phyloP scores from a whole-genome alignment of 2,888 invertebrate species.

The Ceramica pisi region DNA sequence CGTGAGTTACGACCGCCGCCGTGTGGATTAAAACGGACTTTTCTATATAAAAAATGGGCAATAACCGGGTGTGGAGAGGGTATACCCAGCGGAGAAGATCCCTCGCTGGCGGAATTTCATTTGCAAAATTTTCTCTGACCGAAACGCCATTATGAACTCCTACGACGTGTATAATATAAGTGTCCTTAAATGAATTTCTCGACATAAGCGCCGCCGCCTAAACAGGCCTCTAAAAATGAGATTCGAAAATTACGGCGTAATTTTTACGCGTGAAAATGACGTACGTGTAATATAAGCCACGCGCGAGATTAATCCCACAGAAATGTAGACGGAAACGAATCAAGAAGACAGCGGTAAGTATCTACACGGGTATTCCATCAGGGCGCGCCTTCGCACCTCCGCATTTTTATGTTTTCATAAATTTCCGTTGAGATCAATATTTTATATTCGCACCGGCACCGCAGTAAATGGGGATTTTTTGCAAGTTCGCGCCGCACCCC shows the following conservation, averaged over 20 bases:
- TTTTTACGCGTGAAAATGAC: slow-evolving; percentile 68
- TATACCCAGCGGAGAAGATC: slow-evolving; percentile 74
- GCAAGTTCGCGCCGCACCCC: slow-evolving; percentile 78
- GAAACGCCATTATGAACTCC: slow-evolving; percentile 75
- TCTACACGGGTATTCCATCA: slow-evolving; percentile 84
- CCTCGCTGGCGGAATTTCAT: slow-evolving; percentile 82
- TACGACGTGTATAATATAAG: slow-evolving; percentile 70
- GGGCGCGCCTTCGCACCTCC: slow-evolving; percentile 80
- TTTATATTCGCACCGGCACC: slow-evolving; percentile 85
- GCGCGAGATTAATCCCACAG: slow-evolving; percentile 70
- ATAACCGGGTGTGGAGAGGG: slow-evolving; percentile 78
- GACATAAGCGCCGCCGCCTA: slow-evolving; percentile 60
- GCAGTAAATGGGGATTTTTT: slow-evolving; percentile 81
- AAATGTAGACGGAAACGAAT: slow-evolving; percentile 67
- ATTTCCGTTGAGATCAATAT: slow-evolving; percentile 88
- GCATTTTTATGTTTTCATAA: slow-evolving; percentile 89
- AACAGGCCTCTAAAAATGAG: slow-evolving; percentile 64
- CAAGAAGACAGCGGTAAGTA: slow-evolving; percentile 70
- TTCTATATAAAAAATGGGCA: slow-evolving; percentile 83
- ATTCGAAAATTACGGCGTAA: slow-evolving; percentile 68
- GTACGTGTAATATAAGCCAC: slow-evolving; percentile 65
- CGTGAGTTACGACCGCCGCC: slow-evolving; percentile 78
- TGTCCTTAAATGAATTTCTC: slow-evolving; percentile 71
- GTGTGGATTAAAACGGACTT: slow-evolving; percentile 82
- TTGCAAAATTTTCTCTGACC: slow-evolving; percentile 81